Percentiles rank a stretch among this genome's conserved stretches.
phyloP scores from a whole-genome alignment of 2,888 invertebrate genomes.

The Lepidochitona cinerea region DNA sequence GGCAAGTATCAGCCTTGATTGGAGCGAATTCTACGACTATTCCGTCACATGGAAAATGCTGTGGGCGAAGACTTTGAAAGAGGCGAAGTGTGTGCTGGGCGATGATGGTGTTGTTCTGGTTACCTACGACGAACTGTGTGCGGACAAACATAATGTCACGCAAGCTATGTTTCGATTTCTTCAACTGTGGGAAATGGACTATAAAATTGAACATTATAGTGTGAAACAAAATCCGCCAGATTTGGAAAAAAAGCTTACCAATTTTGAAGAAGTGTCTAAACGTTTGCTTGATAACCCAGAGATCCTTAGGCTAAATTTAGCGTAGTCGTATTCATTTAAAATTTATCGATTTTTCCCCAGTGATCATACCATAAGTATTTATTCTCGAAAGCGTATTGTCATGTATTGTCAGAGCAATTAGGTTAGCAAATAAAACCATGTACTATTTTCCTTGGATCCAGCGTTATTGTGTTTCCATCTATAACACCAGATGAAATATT shows the following conservation, averaged over 20 bases:
- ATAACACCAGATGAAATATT: too few relatives aligned
- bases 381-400: too few relatives aligned
- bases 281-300: background rate
- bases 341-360: too few relatives aligned
- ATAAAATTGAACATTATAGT: background rate
- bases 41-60: background rate
- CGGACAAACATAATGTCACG: background rate
- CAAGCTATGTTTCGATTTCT: background rate
- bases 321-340: too few relatives aligned
- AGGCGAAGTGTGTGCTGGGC: background rate
- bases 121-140: background rate
- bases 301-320: too few relatives aligned
- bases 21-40: background rate
- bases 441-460: too few relatives aligned
- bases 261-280: background rate
- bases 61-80: background rate
- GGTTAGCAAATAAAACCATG: too few relatives aligned
- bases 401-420: too few relatives aligned
- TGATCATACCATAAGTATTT: too few relatives aligned
- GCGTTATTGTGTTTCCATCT: too few relatives aligned
- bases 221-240: background rate
- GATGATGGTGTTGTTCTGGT: background rate
- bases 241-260: background rate
- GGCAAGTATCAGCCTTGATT: background rate
- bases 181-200: background rate